Conservation (phyloP, 2,797 vertebrate genomes). For the Sylvia borin region DNA sequence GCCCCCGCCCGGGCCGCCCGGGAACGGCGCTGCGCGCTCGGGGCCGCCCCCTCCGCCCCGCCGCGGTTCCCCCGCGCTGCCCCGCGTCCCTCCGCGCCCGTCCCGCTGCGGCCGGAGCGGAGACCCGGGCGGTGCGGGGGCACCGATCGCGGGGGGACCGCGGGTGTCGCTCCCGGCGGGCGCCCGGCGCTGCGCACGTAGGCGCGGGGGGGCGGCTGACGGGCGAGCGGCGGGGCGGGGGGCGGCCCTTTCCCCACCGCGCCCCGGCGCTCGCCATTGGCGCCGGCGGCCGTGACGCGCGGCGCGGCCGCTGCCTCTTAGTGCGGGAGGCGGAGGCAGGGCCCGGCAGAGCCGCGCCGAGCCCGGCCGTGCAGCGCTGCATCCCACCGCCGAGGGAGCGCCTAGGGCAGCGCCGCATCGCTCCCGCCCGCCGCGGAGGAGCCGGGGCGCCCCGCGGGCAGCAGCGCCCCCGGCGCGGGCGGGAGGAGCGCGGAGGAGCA, state of each 20-base stretch:
- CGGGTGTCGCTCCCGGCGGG: not conserved
- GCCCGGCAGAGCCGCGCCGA: not conserved
- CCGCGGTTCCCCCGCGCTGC: not conserved
- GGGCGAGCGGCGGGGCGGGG: not conserved
- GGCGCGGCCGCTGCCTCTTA: constrained; percentile 41
- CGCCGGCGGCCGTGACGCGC: constrained; percentile 14
- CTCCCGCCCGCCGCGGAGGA: not conserved
- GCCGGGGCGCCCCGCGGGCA: not conserved
- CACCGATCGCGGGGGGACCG: too few relatives aligned
- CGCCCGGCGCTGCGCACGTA: not conserved
- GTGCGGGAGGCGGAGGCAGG: constrained; percentile 20
- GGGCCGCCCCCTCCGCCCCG: not conserved
- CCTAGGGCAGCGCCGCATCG: not conserved
- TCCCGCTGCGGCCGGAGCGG: not conserved
- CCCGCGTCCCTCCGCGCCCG: not conserved
- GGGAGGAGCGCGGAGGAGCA: not conserved
- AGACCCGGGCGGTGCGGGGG: too few relatives aligned
- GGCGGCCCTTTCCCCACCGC: not conserved
- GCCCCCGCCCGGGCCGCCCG: constrained; percentile 26
- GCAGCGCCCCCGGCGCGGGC: not conserved
- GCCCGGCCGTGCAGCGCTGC: not conserved
- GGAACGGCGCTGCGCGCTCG: not conserved
- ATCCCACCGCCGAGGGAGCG: not conserved
- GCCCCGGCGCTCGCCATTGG: constrained; percentile 32
- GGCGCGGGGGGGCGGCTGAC: not conserved